Evolutionary conservation across 2,888 invertebrate species (phyloP), one percentile per base, ranked within the genome.

Genomic region (Fragum fragum): DNA sequence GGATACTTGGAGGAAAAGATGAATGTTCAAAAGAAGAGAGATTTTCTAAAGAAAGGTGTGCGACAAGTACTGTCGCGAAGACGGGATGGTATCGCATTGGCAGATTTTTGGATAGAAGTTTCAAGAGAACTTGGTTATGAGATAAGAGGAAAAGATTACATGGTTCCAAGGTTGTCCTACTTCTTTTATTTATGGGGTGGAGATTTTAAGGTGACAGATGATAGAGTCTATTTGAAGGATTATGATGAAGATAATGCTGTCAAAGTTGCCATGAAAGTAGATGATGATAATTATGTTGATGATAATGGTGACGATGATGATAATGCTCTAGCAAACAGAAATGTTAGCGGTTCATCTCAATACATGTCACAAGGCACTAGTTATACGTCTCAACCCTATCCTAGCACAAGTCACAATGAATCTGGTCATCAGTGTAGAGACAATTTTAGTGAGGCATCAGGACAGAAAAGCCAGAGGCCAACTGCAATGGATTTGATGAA

Each of bases 141-240:
- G 23, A 26, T 66, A 18, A 66, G n/a, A 21, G 66, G 3, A 42
- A 66, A 66, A 18, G 66, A 66, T 36, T 66, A 42, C 66, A n/a
- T 42, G 23, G 66, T 66, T 3, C 66, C 66, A n/a, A 39, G 42
- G n/a, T 26, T 66, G 23, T 66, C 66, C 23, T 66, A 66, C 42
- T 66, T 66, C 42, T 36, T 66, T 18, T 66, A 66, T 42, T 21
- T 66, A 26, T 66, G 66, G 66, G 66, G 42, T 16, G 39, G 42
- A 26, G 66, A 66, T 26, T 42, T 66, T 26, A 39, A 18, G 9
- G 32, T 66, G 21, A 66, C 42, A 23, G 42, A 66, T 3, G 36
- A 66, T 42, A 66, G 39, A 23, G 26, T 66, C 1, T 66, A 42
- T 16, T 14, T 42, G 21, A n/a, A 32, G 28, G 32, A 61, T 29